Evolutionary conservation across 2,113 vertebrate species (phyloP).

Genomic region (Hydropotes inermis): DNA sequence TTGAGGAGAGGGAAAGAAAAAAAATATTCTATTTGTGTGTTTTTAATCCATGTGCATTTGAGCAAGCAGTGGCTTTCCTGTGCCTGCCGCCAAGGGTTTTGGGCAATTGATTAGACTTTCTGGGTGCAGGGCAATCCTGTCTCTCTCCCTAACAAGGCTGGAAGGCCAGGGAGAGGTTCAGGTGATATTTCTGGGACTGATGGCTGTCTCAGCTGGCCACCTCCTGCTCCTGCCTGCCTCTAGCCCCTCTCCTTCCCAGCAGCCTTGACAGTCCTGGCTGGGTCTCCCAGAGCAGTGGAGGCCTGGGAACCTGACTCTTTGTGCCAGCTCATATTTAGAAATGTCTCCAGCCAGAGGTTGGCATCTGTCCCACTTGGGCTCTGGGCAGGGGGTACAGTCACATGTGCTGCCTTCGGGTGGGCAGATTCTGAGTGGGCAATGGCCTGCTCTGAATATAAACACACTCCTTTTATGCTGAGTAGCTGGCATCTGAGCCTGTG

Average conservation of each 20-base stretch:
- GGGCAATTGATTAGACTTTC: slow-evolving; percentile 50
- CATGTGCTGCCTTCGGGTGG: slow-evolving; percentile 32
- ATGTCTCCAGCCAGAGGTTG: slow-evolving; percentile 60
- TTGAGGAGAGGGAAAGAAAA: slow-evolving; percentile 69
- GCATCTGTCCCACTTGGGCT: slow-evolving; percentile 9
- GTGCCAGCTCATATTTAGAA: slow-evolving; percentile 69
- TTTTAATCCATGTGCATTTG: slow-evolving; percentile 61
- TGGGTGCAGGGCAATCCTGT: slow-evolving; percentile 24
- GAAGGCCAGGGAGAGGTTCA: background rate
- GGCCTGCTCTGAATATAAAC: slow-evolving; percentile 19
- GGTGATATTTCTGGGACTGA: background rate
- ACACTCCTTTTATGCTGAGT: background rate
- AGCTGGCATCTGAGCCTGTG: background rate
- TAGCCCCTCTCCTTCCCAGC: background rate
- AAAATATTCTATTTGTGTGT: slow-evolving; percentile 64
- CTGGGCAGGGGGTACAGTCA: slow-evolving; percentile 47
- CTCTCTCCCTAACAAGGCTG: slow-evolving; percentile 38
- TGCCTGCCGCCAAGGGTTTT: background rate
- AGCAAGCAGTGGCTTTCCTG: slow-evolving; percentile 39
- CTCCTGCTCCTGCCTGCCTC: slow-evolving; percentile 11
- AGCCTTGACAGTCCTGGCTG: slow-evolving; percentile 40
- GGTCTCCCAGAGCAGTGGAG: slow-evolving; percentile 44
- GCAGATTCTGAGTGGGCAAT: slow-evolving; percentile 42
- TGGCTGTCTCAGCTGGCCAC: slow-evolving; percentile 35
- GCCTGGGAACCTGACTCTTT: slow-evolving; percentile 69